Percentiles rank a stretch among this genome's conserved stretches.
Conservation (phyloP, 2,888 invertebrate genomes). For the Acronicta alni region DNA sequence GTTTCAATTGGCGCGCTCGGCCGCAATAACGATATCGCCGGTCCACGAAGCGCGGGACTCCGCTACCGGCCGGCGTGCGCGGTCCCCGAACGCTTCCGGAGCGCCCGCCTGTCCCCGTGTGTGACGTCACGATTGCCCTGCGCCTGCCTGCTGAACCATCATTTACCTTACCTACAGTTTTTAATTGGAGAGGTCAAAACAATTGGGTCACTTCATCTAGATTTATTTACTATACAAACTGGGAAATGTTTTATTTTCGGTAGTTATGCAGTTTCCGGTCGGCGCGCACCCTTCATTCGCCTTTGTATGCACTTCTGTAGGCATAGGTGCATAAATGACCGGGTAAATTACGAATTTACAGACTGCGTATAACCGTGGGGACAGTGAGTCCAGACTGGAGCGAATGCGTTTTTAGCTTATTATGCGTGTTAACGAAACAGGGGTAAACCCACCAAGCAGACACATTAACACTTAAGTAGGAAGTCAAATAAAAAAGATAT, state of each 20-base stretch:
- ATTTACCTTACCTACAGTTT: constrained; percentile 87
- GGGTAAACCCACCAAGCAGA: not conserved
- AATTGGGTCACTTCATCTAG: constrained; percentile 83
- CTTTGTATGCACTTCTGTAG: constrained; percentile 40
- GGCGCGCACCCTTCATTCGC: constrained; percentile 43
- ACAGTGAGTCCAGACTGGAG: not conserved
- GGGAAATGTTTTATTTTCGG: constrained; percentile 65
- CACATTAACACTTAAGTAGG: not conserved
- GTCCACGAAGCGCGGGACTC: constrained; percentile 77
- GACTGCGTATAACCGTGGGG: constrained; percentile 9
- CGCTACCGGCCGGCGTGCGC: constrained; percentile 73
- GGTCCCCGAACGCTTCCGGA: constrained; percentile 79
- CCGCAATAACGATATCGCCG: constrained; percentile 79
- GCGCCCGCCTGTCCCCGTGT: constrained; percentile 68
- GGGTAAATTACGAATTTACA: constrained; percentile 40
- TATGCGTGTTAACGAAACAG: not conserved
- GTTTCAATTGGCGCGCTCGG: constrained; percentile 84
- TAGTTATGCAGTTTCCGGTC: constrained; percentile 63
- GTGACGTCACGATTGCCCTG: constrained; percentile 72
- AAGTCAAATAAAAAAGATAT: not conserved
- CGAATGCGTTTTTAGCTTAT: constrained; percentile 12
- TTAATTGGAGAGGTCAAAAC: constrained; percentile 87
- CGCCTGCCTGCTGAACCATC: constrained; percentile 66
- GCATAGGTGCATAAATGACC: constrained; percentile 24
- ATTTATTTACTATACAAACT: constrained; percentile 75